These are phyloP conservation scores for Conus ventricosus DNA, from an alignment of 1,140 invertebrate species.

Conservation along the genomic window DNA sequence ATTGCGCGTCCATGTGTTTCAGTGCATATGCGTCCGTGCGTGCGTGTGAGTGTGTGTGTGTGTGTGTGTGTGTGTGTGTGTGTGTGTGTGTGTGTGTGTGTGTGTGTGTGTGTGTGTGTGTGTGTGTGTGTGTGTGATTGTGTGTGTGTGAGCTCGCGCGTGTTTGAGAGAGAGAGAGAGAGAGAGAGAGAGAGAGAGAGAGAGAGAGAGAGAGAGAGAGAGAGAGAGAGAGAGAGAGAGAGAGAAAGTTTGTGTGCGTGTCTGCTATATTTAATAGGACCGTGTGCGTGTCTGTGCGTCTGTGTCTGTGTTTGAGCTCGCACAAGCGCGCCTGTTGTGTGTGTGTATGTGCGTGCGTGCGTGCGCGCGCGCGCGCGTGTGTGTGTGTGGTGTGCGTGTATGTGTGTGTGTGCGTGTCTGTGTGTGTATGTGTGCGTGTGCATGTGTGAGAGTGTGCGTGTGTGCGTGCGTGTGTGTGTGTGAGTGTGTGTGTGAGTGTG, in stretches of 20 bases:
- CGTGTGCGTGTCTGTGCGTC: not conserved
- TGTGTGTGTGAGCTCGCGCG: too few species aligned
- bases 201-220: not conserved
- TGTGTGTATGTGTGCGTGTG: not conserved
- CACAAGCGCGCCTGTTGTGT: not conserved
- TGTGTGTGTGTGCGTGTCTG: not conserved
- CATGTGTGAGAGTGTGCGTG: too few species aligned
- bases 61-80: constrained; percentile 6
- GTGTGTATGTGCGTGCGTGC: not conserved
- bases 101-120: not conserved
- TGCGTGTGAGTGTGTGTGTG: not conserved
- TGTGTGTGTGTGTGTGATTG: not conserved
- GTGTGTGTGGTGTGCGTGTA: not conserved
- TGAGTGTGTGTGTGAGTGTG: not conserved
- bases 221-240: not conserved
- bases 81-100: not conserved
- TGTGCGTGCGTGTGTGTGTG: not conserved
- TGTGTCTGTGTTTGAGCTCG: not conserved
- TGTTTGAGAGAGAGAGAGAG: not conserved
- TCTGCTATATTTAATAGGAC: too few species aligned
- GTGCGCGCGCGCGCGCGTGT: not conserved
- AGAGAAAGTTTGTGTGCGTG: not conserved
- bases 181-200: not conserved
- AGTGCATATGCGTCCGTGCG: not conserved
- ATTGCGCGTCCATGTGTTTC: not conserved